Conservation (phyloP, 2,888 invertebrate genomes). For the Seira sanloemensis region DNA sequence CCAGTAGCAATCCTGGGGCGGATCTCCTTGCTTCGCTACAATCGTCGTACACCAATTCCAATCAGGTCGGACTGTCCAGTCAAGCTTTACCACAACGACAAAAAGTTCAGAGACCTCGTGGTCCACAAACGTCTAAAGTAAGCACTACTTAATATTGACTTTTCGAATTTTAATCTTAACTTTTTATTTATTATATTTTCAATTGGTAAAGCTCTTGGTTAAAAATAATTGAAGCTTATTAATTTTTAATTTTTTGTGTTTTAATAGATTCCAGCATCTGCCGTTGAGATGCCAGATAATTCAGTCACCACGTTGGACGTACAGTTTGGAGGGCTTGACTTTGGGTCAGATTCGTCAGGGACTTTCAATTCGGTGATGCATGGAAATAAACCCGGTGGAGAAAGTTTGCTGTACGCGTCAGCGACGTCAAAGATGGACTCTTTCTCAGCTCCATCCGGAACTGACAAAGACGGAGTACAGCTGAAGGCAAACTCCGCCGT, state of each 20-base stretch:
- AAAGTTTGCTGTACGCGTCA: slow-evolving; percentile 69
- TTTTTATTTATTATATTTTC: too few relatives aligned
- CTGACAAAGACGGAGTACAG: slow-evolving; percentile 67
- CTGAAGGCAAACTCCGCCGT: slow-evolving; percentile 65
- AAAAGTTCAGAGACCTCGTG: slow-evolving; percentile 69
- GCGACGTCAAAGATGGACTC: slow-evolving; percentile 64
- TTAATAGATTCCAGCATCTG: slow-evolving; percentile 95
- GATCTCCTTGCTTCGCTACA: slow-evolving; percentile 72
- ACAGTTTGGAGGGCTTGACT: slow-evolving; percentile 93
- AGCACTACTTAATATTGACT: neutral
- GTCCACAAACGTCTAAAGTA: slow-evolving; percentile 69
- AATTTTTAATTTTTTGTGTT: too few relatives aligned
- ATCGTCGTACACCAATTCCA: slow-evolving; percentile 66
- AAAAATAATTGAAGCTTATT: too few relatives aligned
- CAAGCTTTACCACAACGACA: slow-evolving; percentile 71
- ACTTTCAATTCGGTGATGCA: slow-evolving; percentile 70
- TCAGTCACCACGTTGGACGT: slow-evolving; percentile 88
- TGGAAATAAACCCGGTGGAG: slow-evolving; percentile 56
- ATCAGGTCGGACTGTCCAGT: slow-evolving; percentile 63
- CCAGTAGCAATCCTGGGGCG: slow-evolving; percentile 68
- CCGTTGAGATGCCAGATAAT: slow-evolving; percentile 98
- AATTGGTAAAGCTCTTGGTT: too few relatives aligned
- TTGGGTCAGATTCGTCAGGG: slow-evolving; percentile 78
- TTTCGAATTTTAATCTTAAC: too few relatives aligned
- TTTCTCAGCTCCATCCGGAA: slow-evolving; percentile 61